Base-by-base conservation (phyloP, 1,140 invertebrate genomes). In the Papilio xuthus region DNA sequence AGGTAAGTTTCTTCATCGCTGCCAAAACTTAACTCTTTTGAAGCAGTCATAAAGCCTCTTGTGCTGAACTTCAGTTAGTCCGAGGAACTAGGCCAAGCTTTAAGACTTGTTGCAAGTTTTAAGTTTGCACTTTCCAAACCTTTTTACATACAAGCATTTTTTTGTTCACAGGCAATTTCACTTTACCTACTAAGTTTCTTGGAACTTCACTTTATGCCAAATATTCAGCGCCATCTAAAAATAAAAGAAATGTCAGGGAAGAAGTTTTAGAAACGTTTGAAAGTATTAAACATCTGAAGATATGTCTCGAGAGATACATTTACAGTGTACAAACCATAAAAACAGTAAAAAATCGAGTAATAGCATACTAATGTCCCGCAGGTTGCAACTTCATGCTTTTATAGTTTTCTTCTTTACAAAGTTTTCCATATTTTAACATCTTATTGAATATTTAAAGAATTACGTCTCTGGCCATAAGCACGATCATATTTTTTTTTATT, bases 41-140 rank as follows among this genome's bases (percentile, higher is more conserved):
- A 67, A 28, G 26, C 26, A 67, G 28, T 67, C 60, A 32, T 67
- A 67, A 67, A 67, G 60, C 60, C 60, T 67, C 13, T 67, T 28
- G 60, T 67, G 26, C 26, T 67, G 12, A 67, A 28, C 60, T 67
- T 67, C 60, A 60, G 56, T 60, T 67, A 28, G 60, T 67, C 4
- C 60, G 0, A 13, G 60, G 13, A 67, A 67, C 60, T 67, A 67
- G 60, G 60, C 60, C 60, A 67, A 28, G 60, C 60, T 67, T 67
- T 67, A 28, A 67, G 60, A 67, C 60, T 67, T 67, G 60, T 67
- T 67, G 26, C 26, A 32, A 67, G 60, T 67, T 67, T 67, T 67
- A 32, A 67, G 60, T 67, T 67, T 67, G 12, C 60, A 67, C 60
- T 67, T 67, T 26, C 60, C 26, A 67, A 28, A 67, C 26, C 26